Percentiles rank a stretch among this genome's conserved stretches.
These are phyloP conservation scores for Penelope pileata DNA, from an alignment of 2,113 vertebrate genomes.

Conservation along the genomic window DNA sequence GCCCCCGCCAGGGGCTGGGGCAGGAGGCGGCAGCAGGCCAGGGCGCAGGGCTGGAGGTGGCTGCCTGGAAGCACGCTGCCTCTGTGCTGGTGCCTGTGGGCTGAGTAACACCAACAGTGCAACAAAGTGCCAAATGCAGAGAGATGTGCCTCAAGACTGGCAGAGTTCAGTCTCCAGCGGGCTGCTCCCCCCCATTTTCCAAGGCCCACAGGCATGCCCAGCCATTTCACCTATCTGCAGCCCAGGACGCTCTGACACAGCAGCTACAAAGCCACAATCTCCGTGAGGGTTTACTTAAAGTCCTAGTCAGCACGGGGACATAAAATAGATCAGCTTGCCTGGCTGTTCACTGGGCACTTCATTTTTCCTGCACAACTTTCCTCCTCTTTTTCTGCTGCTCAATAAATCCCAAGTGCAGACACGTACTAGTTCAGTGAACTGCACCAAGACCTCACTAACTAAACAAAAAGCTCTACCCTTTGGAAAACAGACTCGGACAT, in stretches of 20 bases:
- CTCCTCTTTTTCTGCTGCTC: slow-evolving; percentile 1
- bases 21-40: accelerated
- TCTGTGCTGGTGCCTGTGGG: not conserved
- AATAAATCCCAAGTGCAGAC: slow-evolving; percentile 3
- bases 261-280: not conserved
- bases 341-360: not conserved
- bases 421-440: slow-evolving; percentile 20
- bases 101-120: not conserved
- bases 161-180: not conserved
- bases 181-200: not conserved
- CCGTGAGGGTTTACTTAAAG: not conserved
- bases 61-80: not conserved
- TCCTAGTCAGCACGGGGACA: not conserved
- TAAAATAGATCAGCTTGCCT: not conserved
- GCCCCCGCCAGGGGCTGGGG: not conserved
- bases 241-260: not conserved
- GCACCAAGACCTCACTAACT: slow-evolving; percentile 51
- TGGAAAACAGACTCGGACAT: slow-evolving; percentile 67
- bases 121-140: not conserved
- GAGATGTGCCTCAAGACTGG: not conserved
- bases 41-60: not conserved
- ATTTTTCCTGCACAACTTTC: not conserved
- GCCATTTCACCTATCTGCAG: not conserved
- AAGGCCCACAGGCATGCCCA: not conserved
- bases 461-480: slow-evolving; percentile 72